These are phyloP conservation scores for Fulica atra DNA, from an alignment of 2,113 vertebrate species.

Conservation along the genomic window DNA sequence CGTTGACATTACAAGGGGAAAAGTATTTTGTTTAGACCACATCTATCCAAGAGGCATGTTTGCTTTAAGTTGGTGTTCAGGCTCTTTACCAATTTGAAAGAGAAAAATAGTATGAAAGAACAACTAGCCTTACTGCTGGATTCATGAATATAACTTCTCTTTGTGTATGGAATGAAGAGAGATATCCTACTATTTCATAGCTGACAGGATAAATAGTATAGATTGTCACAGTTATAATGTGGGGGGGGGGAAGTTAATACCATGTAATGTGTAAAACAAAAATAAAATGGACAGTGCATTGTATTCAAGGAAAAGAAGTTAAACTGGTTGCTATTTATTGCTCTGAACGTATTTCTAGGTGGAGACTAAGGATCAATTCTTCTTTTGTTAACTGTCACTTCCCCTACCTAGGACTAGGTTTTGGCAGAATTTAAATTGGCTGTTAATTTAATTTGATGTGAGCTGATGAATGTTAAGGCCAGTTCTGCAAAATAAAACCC, in stretches of 20 bases:
- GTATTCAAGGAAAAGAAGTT: conserved; percentile 37
- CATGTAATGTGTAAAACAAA: conserved; percentile 29
- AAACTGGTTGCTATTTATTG: conserved; percentile 52
- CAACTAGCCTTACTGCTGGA: background rate
- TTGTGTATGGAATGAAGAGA: conserved; percentile 35
- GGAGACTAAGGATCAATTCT: conserved; percentile 52
- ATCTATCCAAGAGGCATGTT: background rate
- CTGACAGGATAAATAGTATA: conserved; percentile 27
- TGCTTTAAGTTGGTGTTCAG: background rate
- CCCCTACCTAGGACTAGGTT: conserved; percentile 35
- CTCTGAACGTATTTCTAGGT: background rate
- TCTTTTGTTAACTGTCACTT: conserved; percentile 19
- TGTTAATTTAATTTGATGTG: background rate
- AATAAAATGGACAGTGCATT: background rate
- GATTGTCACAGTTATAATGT: conserved; percentile 35
- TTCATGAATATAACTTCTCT: conserved; percentile 25
- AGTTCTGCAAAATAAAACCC: background rate
- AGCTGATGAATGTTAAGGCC: background rate
- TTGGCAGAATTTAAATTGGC: conserved; percentile 46
- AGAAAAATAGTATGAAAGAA: background rate
- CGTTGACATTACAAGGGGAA: conserved; percentile 25
- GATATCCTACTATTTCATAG: conserved; percentile 24
- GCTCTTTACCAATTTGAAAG: background rate
- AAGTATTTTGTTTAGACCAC: conserved; percentile 26
- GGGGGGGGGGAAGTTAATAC: background rate